These are phyloP conservation scores for Anastrepha ludens DNA, from an alignment of 1,140 invertebrate species.

Conservation along the genomic window DNA sequence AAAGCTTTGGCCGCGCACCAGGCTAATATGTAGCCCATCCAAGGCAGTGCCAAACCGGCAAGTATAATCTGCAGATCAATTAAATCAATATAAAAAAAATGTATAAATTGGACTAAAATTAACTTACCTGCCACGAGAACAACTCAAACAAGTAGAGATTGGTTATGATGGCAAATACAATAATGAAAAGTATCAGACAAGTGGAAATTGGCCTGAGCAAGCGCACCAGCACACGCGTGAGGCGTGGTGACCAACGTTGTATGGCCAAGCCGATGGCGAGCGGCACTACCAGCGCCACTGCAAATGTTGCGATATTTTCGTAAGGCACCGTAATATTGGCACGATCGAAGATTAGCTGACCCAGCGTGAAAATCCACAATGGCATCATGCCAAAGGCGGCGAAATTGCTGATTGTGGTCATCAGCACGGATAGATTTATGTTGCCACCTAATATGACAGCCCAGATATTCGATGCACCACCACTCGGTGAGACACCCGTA, in stretches of 20 bases:
- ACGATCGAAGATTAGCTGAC: constrained; percentile 82
- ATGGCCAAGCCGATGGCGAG: constrained; percentile 85
- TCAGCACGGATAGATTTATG: constrained; percentile 89
- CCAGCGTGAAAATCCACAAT: constrained; percentile 92
- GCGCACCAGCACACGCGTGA: constrained; percentile 82
- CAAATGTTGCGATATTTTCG: constrained; percentile 82
- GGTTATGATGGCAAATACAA: constrained; percentile 90
- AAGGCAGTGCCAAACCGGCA: constrained; percentile 88
- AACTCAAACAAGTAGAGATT: constrained; percentile 93
- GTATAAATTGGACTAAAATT: not conserved
- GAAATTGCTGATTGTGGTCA: constrained; percentile 91
- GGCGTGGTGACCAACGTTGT: constrained; percentile 80
- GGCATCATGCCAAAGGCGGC: constrained; percentile 94
- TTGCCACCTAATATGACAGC: constrained; percentile 90
- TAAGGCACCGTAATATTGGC: constrained; percentile 87
- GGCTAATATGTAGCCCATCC: constrained; percentile 88
- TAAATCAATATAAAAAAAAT: not conserved
- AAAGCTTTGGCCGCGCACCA: constrained; percentile 77
- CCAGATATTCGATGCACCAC: constrained; percentile 95
- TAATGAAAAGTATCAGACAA: constrained; percentile 88
- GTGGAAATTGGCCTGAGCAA: constrained; percentile 90
- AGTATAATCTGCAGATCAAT: constrained; percentile 80
- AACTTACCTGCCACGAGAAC: constrained; percentile 89
- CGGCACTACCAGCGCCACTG: constrained; percentile 87
- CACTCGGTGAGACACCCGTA: constrained; percentile 90